Conservation (phyloP, 2,113 vertebrate species). For the Telmatochromis bifrenatus region DNA sequence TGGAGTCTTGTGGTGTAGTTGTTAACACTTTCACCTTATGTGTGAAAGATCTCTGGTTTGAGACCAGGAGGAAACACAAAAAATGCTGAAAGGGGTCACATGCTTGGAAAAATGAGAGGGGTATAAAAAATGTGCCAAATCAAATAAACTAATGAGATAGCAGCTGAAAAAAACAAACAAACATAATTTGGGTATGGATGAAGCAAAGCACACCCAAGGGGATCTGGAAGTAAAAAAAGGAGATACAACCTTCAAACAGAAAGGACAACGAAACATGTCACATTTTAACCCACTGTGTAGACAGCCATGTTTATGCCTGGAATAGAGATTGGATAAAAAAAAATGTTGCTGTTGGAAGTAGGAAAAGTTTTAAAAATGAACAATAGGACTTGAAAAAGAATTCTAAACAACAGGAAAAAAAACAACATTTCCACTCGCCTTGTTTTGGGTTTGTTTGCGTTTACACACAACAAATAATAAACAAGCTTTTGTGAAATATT, state of each 20-base stretch:
- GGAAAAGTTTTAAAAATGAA: neutral
- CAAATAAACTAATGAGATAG: neutral
- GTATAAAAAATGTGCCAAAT: neutral
- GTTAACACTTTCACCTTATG: neutral
- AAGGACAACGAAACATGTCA: neutral
- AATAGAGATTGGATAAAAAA: neutral
- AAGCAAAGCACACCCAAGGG: neutral
- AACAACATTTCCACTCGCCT: neutral
- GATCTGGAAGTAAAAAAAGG: neutral
- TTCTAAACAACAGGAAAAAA: neutral
- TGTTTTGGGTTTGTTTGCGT: neutral
- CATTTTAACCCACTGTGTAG: neutral
- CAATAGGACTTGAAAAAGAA: neutral
- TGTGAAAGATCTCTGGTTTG: neutral
- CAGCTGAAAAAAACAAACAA: neutral
- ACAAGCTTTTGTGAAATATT: neutral
- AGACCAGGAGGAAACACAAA: neutral
- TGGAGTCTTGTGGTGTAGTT: neutral
- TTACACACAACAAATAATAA: neutral
- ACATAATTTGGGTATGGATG: neutral
- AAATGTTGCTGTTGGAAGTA: neutral
- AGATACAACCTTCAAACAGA: neutral
- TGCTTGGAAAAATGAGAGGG: neutral
- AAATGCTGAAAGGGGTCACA: fast-evolving
- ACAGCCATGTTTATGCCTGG: neutral